Conservation (phyloP, 1,140 invertebrate species). For the Pseudomyrmex concolor region DNA sequence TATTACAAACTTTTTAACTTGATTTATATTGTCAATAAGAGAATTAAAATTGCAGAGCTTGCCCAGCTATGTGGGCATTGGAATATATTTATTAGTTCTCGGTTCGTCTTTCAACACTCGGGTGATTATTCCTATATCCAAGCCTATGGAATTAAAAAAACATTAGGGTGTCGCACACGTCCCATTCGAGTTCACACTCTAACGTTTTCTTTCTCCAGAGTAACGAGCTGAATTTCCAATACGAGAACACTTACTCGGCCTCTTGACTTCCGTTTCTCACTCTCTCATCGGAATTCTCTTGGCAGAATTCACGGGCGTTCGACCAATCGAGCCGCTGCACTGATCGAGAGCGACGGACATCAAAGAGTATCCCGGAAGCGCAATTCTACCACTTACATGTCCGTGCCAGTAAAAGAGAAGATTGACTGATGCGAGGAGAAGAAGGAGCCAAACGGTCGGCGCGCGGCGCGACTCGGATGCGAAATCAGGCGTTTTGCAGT, state of each 20-base stretch:
- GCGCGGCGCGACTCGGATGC: conserved; percentile 33
- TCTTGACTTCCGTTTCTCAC: conserved; percentile 30
- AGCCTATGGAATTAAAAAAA: conserved; percentile 36
- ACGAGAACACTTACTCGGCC: conserved; percentile 19
- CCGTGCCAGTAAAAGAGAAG: conserved; percentile 18
- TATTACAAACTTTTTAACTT: conserved; percentile 40
- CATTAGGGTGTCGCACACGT: neutral
- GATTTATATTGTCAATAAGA: conserved; percentile 34
- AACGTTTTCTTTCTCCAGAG: no score
- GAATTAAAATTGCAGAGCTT: conserved; percentile 34
- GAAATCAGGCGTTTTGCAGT: conserved; percentile 28
- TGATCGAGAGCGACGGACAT: conserved; percentile 43
- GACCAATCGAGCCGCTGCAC: conserved; percentile 17
- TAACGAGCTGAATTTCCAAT: conserved; percentile 23
- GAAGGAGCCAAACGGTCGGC: conserved; percentile 28
- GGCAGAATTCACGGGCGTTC: conserved; percentile 37
- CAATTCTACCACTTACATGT: conserved; percentile 53
- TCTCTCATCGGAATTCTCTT: neutral
- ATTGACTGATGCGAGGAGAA: conserved; percentile 35
- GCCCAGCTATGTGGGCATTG: neutral
- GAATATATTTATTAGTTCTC: conserved; percentile 40
- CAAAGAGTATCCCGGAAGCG: conserved; percentile 56
- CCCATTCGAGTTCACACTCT: neutral
- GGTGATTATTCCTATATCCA: no score
- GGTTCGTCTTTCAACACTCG: neutral